These are phyloP conservation scores for Drosophila varians DNA, from an alignment of 1,140 invertebrate species.

Conservation along the genomic window DNA sequence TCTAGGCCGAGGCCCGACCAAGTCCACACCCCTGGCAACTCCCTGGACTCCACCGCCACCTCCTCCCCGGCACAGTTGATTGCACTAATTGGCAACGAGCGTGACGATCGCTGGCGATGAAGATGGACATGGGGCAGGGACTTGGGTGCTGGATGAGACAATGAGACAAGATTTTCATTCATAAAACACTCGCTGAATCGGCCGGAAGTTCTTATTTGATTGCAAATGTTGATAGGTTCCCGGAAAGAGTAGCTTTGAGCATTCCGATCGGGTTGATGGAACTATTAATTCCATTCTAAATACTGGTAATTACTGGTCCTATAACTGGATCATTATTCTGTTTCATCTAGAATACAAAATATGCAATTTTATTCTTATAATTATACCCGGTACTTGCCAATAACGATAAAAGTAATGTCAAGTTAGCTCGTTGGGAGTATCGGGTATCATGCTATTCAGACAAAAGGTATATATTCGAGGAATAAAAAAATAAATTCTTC, in stretches of 20 bases:
- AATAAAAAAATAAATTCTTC: too few relatives aligned
- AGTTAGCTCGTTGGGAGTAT: too few relatives aligned
- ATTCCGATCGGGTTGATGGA: too few relatives aligned
- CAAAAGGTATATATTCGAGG: too few relatives aligned
- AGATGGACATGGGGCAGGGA: constrained; percentile 28
- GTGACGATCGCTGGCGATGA: constrained; percentile 37
- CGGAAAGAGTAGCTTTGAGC: constrained; percentile 24
- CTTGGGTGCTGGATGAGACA: constrained; percentile 23
- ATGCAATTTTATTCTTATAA: too few relatives aligned
- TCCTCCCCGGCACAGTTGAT: constrained; percentile 47
- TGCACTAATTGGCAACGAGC: constrained; percentile 71
- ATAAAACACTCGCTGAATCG: constrained; percentile 44
- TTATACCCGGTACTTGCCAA: too few relatives aligned
- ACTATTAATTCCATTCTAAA: too few relatives aligned
- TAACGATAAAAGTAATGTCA: too few relatives aligned
- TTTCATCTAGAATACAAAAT: neutral
- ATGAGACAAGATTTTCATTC: constrained; percentile 55
- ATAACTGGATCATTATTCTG: too few relatives aligned
- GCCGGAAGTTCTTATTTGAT: constrained; percentile 61
- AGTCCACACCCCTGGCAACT: neutral
- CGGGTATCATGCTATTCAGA: too few relatives aligned
- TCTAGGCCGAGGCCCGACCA: constrained; percentile 1
- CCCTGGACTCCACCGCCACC: neutral
- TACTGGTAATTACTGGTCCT: too few relatives aligned
- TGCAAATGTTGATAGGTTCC: constrained; percentile 41